These are phyloP conservation scores for Oligia strigilis DNA, from an alignment of 2,888 invertebrate genomes.

Conservation along the genomic window DNA sequence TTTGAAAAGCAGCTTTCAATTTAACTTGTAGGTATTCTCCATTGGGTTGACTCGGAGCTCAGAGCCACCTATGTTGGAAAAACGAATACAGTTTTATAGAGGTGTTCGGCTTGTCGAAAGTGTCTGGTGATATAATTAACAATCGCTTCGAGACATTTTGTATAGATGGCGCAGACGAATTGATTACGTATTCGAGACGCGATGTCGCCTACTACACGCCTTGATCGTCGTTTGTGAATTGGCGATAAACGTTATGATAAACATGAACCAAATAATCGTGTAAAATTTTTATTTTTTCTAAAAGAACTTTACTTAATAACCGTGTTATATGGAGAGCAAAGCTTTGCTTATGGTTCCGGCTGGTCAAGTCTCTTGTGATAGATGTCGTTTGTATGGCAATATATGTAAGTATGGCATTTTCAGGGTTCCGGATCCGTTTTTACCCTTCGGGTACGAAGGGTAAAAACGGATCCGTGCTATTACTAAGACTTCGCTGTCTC, in stretches of 20 bases:
- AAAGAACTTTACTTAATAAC: neutral
- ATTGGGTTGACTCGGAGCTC: constrained; percentile 21
- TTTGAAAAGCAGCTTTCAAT: constrained; percentile 21
- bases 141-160: constrained; percentile 41
- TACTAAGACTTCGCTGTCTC: no score
- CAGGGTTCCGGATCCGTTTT: no score
- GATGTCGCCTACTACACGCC: neutral
- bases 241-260: constrained; percentile 17
- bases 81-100: constrained; percentile 6
- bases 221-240: neutral
- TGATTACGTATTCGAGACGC: constrained; percentile 20
- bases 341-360: neutral
- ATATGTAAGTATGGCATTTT: neutral
- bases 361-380: neutral
- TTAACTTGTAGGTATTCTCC: constrained; percentile 6
- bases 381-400: no score
- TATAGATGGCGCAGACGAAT: constrained; percentile 57
- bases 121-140: constrained; percentile 23
- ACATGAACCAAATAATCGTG: neutral
- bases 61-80: constrained; percentile 55
- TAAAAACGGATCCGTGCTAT: no score
- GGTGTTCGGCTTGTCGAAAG: constrained; percentile 1
- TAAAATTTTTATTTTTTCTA: neutral
- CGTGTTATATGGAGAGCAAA: neutral
- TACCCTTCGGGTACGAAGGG: no score